Percentiles rank a stretch among this genome's conserved stretches.
These are phyloP conservation scores for Halcyon senegalensis DNA, from an alignment of 2,113 vertebrate genomes.

Conservation along the genomic window DNA sequence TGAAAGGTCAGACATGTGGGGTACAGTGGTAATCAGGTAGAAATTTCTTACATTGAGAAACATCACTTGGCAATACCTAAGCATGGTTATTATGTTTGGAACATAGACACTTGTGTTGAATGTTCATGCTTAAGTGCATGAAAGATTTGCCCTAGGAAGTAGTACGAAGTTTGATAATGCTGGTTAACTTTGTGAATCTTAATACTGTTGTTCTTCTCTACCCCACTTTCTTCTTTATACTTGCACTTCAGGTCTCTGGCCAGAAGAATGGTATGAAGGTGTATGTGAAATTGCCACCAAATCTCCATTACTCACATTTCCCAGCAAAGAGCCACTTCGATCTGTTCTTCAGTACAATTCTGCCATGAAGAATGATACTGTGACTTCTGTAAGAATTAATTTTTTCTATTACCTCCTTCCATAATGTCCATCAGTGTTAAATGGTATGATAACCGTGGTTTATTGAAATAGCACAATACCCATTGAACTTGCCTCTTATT, in stretches of 20 bases:
- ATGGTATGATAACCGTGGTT: neutral
- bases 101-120: neutral
- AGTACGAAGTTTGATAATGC: neutral
- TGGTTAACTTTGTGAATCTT: neutral
- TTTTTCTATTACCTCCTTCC: neutral
- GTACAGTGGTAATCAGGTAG: neutral
- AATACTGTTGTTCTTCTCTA: neutral
- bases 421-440: neutral
- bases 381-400: slow-evolving; percentile 82
- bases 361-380: slow-evolving; percentile 95
- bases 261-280: slow-evolving; percentile 97
- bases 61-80: neutral
- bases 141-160: neutral
- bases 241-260: slow-evolving; percentile 89
- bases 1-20: neutral
- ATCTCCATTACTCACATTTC: slow-evolving; percentile 94
- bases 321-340: slow-evolving; percentile 93
- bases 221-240: neutral
- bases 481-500: neutral
- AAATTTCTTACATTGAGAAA: neutral
- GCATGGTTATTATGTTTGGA: neutral
- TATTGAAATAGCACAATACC: neutral
- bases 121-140: neutral
- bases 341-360: slow-evolving; percentile 98
- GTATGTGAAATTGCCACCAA: slow-evolving; percentile 97